Evolutionary conservation across 2,888 invertebrate genomes (phyloP).

Genomic region (Drosophila suboccidentalis): DNA sequence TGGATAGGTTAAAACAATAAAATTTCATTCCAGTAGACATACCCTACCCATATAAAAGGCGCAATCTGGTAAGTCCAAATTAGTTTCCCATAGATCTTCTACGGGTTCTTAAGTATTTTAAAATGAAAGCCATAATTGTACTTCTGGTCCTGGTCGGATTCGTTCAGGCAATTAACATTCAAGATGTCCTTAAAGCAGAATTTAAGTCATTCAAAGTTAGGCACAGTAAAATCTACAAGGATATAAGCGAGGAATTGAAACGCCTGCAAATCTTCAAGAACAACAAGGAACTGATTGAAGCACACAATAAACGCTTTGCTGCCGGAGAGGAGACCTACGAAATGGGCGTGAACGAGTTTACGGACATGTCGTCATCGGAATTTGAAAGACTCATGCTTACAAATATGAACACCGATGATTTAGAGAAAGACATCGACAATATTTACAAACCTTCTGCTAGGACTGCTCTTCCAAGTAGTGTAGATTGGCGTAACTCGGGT

Average conservation of each 20-base stretch:
- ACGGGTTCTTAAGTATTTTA: neutral
- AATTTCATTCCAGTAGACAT: neutral
- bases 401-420: neutral
- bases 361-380: conserved; percentile 94
- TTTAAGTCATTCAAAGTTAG: conserved; percentile 2
- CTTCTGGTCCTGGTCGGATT: neutral
- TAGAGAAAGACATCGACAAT: neutral
- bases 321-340: conserved; percentile 89
- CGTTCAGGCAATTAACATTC: neutral
- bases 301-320: conserved; percentile 91
- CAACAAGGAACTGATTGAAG: conserved; percentile 2
- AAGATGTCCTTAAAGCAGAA: neutral
- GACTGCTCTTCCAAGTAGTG: neutral
- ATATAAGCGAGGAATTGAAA: neutral
- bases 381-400: conserved; percentile 85
- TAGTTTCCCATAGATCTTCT: conserved; percentile 1
- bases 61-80: neutral
- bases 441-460: neutral
- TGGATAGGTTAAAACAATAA: neutral
- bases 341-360: conserved; percentile 92
- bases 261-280: conserved; percentile 11
- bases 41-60: neutral
- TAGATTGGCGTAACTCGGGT: conserved; percentile 34
- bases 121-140: conserved; percentile 9
- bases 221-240: conserved; percentile 3